A percentile compares a stretch with the other conserved stretches of the same genome.
phyloP scores from a whole-genome alignment of 2,888 invertebrate genomes.

The Pantelozetes paolii region DNA sequence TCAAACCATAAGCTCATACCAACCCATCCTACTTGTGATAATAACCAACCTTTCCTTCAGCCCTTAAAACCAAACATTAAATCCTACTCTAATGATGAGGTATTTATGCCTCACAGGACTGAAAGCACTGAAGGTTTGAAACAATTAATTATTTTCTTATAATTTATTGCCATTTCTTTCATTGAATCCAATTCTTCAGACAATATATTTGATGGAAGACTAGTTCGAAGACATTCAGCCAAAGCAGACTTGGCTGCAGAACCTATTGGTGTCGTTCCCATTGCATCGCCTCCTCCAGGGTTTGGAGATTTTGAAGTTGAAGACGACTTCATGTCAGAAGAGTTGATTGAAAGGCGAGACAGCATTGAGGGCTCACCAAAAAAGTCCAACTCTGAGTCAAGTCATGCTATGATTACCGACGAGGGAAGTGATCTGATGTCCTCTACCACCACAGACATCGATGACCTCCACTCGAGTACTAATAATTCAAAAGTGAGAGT shows the following conservation, averaged over 20 bases:
- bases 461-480: conserved; percentile 18
- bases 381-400: neutral
- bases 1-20: conserved; percentile 5
- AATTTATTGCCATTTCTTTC: neutral
- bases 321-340: neutral
- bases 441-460: conserved; percentile 25
- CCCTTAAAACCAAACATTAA: conserved; percentile 7
- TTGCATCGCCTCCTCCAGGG: conserved; percentile 40
- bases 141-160: too few species aligned
- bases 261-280: conserved; percentile 13
- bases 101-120: conserved; percentile 18
- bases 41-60: conserved; percentile 23
- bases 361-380: neutral
- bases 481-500: conserved; percentile 7
- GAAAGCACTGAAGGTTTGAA: neutral
- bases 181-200: neutral
- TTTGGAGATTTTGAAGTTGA: conserved; percentile 36
- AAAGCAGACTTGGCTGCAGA: conserved; percentile 39
- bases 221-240: conserved; percentile 38
- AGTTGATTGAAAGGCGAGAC: neutral
- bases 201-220: conserved; percentile 14
- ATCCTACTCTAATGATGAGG: conserved; percentile 35
- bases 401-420: conserved; percentile 21
- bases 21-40: conserved; percentile 1
- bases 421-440: conserved; percentile 3